These are phyloP conservation scores for Gambusia holbrooki DNA, from an alignment of 2,113 vertebrate genomes.

Conservation along the genomic window DNA sequence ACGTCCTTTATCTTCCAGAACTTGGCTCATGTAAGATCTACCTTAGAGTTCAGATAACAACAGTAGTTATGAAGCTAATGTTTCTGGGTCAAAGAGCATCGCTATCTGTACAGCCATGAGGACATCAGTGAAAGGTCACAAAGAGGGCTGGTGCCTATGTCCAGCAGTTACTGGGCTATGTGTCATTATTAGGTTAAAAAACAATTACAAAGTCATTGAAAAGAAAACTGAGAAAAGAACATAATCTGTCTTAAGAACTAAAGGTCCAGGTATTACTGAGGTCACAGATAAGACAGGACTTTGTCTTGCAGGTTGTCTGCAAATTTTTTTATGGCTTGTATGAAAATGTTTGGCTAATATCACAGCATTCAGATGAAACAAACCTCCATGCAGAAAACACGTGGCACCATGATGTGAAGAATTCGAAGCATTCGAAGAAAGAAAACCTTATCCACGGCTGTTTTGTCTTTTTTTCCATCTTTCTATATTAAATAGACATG, in stretches of 20 bases:
- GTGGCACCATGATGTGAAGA: conserved; percentile 89
- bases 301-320: too few species aligned
- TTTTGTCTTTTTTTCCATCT: conserved; percentile 90
- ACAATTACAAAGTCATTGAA: too few species aligned
- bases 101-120: not conserved
- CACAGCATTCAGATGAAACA: conserved; percentile 19
- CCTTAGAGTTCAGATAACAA: conserved; percentile 19
- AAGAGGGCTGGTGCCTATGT: too few species aligned
- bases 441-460: conserved; percentile 90
- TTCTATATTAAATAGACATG: conserved; percentile 77
- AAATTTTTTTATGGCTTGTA: too few species aligned
- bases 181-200: too few species aligned
- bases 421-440: conserved; percentile 85
- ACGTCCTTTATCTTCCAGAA: conserved; percentile 3
- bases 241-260: too few species aligned
- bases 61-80: conserved; percentile 16
- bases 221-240: too few species aligned
- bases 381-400: conserved; percentile 92
- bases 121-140: not conserved
- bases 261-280: too few species aligned
- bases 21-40: conserved; percentile 6
- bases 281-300: too few species aligned
- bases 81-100: conserved; percentile 40
- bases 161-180: too few species aligned
- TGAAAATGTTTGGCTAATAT: too few species aligned